Evolutionary conservation across 1,140 invertebrate genomes (phyloP).

Genomic region (Lasioglossum albipes): DNA sequence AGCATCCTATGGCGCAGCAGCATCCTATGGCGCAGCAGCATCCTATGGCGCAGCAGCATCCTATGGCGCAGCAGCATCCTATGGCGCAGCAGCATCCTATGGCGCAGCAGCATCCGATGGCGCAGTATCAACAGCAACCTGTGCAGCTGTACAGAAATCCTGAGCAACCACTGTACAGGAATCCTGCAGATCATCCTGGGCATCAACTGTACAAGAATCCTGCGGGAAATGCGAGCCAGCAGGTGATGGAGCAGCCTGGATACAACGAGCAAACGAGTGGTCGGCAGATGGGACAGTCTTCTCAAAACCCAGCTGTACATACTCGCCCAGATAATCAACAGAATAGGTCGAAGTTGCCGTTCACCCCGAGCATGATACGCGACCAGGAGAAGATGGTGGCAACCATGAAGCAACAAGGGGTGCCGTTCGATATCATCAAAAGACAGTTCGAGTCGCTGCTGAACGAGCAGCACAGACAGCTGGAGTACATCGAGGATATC

Average conservation of each 20-base stretch:
- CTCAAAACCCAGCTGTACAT: neutral
- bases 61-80: neutral
- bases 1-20: too few relatives aligned
- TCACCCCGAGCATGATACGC: conserved; percentile 69
- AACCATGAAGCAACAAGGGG: conserved; percentile 69
- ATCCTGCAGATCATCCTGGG: neutral
- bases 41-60: conserved; percentile 1
- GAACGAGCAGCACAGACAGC: conserved; percentile 69
- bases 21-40: neutral
- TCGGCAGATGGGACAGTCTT: neutral
- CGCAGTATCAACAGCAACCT: neutral
- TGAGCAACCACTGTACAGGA: neutral
- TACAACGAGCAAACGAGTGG: neutral
- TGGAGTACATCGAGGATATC: conserved; percentile 59
- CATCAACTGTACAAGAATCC: neutral
- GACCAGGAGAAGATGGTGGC: conserved; percentile 71
- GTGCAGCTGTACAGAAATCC: neutral
- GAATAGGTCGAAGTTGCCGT: conserved; percentile 46
- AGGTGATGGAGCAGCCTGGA: neutral
- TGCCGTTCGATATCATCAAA: conserved; percentile 66
- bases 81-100: too few relatives aligned
- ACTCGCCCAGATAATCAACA: neutral
- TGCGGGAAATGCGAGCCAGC: conserved; percentile 2
- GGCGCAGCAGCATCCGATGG: neutral
- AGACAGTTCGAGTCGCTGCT: conserved; percentile 72